Evolutionary conservation across 2,888 invertebrate genomes (phyloP), one percentile per base, ranked within the genome.

Genomic region (Xestia ashworthii): DNA sequence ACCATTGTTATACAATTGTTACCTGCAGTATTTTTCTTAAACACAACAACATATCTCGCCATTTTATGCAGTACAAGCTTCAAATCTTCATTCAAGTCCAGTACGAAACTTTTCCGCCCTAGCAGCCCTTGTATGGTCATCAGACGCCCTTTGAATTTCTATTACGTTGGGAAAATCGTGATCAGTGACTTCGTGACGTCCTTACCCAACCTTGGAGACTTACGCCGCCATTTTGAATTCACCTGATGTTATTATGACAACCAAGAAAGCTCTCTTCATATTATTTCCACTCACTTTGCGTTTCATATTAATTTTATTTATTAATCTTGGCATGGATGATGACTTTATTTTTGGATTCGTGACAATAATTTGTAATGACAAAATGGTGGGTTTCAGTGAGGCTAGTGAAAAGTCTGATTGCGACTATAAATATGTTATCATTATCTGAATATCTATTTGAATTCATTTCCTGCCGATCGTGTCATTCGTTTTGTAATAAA

Each of bases 121-220:
- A 78, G 75, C 81, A 86, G 80, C 81, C 82, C 82, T 87, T 71
- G 78, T 80, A 68, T 71, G 67, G 78, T 50, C 72, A 75, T 71
- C 66, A 76, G 67, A 84, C 85, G 80, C 79, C 68, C 71, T 78
- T 50, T 85, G 89, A 79, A 90, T 90, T 82, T 82, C 86, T 87
- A 90, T 87, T 87, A 70, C 67, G 74, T 88, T 87, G 86, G 76
- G 82, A 86, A 91, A 88, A 88, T 89, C 90, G 88, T 89, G 90
- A 89, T 86, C 78, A 74, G 41, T 86, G 83, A 80, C 74, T 72
- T 88, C 93, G 91, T 94, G 93, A 93, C 90, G 93, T 90, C 91
- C 91, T 93, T 90, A 86, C 67, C 76, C 92, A 95, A 91, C 94
- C 94, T 95, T 95, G 95, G 90, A 82, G 88, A 87, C 82, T 68